Percentiles rank a stretch among this genome's conserved stretches.
Conservation (phyloP, 2,797 vertebrate genomes). For the Phyllotis vaccarum region DNA sequence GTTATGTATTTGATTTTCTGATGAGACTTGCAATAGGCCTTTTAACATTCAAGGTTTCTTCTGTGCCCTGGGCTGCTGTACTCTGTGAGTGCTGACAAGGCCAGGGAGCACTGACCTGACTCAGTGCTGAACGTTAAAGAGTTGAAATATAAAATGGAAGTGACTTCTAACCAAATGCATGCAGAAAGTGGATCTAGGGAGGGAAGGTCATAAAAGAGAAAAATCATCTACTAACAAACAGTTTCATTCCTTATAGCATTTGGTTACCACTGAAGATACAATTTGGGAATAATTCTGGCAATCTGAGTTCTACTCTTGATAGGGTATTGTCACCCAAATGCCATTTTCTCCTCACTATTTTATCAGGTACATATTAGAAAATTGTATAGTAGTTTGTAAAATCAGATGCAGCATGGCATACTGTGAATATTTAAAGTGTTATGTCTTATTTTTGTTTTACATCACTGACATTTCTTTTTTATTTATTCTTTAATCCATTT, state of each 20-base stretch:
- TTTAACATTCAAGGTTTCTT: constrained; percentile 84
- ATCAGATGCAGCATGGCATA: background rate
- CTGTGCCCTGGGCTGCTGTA: constrained; percentile 68
- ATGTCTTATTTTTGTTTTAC: constrained; percentile 3
- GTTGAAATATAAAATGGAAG: constrained; percentile 79
- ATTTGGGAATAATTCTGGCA: constrained; percentile 15
- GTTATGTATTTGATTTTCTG: constrained; percentile 87
- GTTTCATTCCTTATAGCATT: constrained; percentile 31
- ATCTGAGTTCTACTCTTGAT: background rate
- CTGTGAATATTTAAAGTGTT: constrained; percentile 23
- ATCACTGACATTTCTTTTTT: constrained; percentile 28
- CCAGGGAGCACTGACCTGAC: constrained; percentile 77
- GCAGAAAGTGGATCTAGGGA: constrained; percentile 72
- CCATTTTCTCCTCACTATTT: background rate
- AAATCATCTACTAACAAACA: background rate
- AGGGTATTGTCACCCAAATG: background rate
- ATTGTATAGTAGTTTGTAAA: constrained; percentile 35
- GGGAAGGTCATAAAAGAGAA: constrained; percentile 4
- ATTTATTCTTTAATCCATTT: background rate
- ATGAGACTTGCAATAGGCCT: constrained; percentile 80
- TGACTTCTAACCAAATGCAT: constrained; percentile 70
- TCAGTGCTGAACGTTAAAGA: constrained; percentile 81
- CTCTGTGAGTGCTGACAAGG: constrained; percentile 75
- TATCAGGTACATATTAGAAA: constrained; percentile 8
- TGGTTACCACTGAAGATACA: background rate